A percentile compares a stretch with the other conserved stretches of the same genome.
Conservation (phyloP, 2,888 invertebrate genomes). For the Microctonus aethiopoides region DNA sequence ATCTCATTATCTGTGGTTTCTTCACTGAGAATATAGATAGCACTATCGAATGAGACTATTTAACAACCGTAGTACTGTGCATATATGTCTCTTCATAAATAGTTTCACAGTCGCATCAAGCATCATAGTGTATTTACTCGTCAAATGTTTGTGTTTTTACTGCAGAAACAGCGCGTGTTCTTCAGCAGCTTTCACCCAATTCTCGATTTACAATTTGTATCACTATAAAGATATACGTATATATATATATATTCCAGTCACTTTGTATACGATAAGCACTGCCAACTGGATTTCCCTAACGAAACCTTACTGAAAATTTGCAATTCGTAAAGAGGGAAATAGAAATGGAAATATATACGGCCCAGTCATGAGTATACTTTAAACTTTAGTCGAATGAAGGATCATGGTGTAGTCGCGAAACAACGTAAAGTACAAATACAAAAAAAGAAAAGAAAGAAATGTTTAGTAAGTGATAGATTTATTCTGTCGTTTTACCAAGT, state of each 20-base stretch:
- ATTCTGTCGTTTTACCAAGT: too few relatives aligned
- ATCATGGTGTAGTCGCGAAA: background rate
- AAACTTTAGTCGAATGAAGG: background rate
- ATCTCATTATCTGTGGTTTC: too few relatives aligned
- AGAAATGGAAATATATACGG: conserved; percentile 32
- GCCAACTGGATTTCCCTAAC: conserved; percentile 63
- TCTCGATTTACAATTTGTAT: conserved; percentile 19
- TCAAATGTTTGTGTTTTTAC: conserved; percentile 67
- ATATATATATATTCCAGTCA: conserved; percentile 48
- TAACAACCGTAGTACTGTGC: conserved; percentile 27
- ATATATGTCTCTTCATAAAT: conserved; percentile 31
- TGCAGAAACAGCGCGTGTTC: conserved; percentile 51
- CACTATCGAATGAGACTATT: conserved; percentile 36
- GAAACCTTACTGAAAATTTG: conserved; percentile 66
- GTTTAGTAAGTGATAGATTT: too few relatives aligned
- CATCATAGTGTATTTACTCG: conserved; percentile 67
- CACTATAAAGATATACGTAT: conserved; percentile 20
- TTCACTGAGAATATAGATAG: conserved; percentile 28
- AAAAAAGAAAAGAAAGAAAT: conserved; percentile 13
- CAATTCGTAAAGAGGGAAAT: conserved; percentile 62
- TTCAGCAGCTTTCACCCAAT: conserved; percentile 11
- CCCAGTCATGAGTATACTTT: background rate
- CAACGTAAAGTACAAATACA: conserved; percentile 7
- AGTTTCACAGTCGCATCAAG: conserved; percentile 62
- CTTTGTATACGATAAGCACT: conserved; percentile 64